A percentile compares a stretch with the other conserved stretches of the same genome.
Conservation (phyloP, 2,888 invertebrate genomes). For the Palloptera scutellata region DNA sequence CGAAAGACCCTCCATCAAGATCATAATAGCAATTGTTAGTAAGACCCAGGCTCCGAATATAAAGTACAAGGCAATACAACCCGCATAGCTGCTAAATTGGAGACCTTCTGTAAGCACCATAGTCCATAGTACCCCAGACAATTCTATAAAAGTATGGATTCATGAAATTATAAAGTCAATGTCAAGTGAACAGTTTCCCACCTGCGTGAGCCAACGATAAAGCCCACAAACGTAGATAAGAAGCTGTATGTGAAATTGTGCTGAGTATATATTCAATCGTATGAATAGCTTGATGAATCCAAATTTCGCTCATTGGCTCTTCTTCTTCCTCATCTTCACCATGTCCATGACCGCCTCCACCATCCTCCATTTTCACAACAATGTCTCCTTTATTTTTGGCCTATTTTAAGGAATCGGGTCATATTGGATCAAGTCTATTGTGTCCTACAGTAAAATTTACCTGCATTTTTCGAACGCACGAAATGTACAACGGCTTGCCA, state of each 20-base stretch:
- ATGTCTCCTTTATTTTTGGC: constrained; percentile 38
- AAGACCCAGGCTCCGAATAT: constrained; percentile 92
- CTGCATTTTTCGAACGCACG: constrained; percentile 62
- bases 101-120: constrained; percentile 90
- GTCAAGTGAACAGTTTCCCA: constrained; percentile 52
- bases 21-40: constrained; percentile 92
- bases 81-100: constrained; percentile 70
- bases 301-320: constrained; percentile 83
- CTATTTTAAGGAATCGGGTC: no score
- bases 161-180: not conserved
- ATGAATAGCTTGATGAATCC: constrained; percentile 96
- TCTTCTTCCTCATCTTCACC: constrained; percentile 64
- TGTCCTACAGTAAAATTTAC: constrained; percentile 65
- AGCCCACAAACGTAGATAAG: constrained; percentile 96
- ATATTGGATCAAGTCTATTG: no score
- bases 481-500: constrained; percentile 86
- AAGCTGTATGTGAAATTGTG: constrained; percentile 96
- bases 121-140: constrained; percentile 90
- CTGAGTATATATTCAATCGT: constrained; percentile 97
- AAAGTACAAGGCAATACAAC: constrained; percentile 80
- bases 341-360: constrained; percentile 65
- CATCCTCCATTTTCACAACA: constrained; percentile 50
- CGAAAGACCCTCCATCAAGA: constrained; percentile 99
- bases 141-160: constrained; percentile 67
- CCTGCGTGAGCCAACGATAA: constrained; percentile 94